phyloP scores from a whole-genome alignment of 1,140 invertebrate species.

The Drosophila virilis region DNA sequence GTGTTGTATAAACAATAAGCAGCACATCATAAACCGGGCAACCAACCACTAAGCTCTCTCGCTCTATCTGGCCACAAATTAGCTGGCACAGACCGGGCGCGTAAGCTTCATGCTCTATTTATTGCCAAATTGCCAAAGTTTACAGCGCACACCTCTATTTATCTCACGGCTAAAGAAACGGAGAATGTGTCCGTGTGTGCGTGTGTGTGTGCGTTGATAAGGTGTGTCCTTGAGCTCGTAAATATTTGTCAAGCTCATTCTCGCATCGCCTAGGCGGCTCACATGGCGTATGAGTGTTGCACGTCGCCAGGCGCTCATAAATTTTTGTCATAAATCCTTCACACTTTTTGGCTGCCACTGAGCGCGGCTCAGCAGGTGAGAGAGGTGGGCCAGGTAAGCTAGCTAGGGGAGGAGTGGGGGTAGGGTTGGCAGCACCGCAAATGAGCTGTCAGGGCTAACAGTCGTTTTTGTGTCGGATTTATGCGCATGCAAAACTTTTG shows the following conservation, averaged over 20 bases:
- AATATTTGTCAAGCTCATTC: constrained; percentile 59
- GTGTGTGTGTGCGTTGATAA: constrained; percentile 38
- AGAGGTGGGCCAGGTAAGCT: not conserved
- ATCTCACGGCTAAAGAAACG: constrained; percentile 18
- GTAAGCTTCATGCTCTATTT: constrained; percentile 47
- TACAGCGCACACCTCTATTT: constrained; percentile 30
- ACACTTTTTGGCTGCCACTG: constrained; percentile 32
- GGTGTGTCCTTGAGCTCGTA: constrained; percentile 48
- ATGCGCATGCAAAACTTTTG: constrained; percentile 62
- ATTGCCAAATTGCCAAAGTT: constrained; percentile 55
- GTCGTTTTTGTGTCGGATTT: constrained; percentile 51
- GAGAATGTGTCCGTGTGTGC: constrained; percentile 12
- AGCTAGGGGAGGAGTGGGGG: not conserved
- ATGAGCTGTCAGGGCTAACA: constrained; percentile 59
- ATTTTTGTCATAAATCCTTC: constrained; percentile 54
- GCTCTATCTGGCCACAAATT: constrained; percentile 15
- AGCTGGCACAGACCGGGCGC: constrained; percentile 27
- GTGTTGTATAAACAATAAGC: constrained; percentile 11
- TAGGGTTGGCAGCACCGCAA: constrained; percentile 34
- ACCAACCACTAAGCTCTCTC: constrained; percentile 27
- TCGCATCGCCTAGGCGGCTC: constrained; percentile 22
- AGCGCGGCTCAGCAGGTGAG: constrained; percentile 21
- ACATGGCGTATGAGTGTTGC: constrained; percentile 58
- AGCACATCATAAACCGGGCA: constrained; percentile 1
- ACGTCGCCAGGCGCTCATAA: constrained; percentile 41